Conservation (phyloP, 2,888 invertebrate genomes). For the Lepidocyrtoides sp. region DNA sequence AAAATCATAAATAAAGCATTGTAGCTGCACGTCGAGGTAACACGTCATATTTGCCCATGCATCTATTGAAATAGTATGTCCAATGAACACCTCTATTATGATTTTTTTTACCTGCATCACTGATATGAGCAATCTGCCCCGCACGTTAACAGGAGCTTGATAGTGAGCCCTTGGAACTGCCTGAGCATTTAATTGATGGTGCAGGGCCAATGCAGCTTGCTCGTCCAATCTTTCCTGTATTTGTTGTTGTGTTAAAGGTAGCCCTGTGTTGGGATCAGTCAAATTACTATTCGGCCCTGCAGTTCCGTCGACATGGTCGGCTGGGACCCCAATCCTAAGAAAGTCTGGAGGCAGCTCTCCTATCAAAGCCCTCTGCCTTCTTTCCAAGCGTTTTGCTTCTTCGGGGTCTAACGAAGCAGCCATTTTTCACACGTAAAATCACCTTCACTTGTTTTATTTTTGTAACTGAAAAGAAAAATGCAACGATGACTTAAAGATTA, state of each 20-base stretch:
- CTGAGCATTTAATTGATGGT: conserved; percentile 84
- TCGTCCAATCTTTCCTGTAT: conserved; percentile 93
- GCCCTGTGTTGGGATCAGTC: conserved; percentile 81
- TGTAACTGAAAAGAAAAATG: not conserved
- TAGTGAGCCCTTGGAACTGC: conserved; percentile 73
- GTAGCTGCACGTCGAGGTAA: no score
- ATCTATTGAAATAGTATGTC: no score
- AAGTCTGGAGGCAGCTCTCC: conserved; percentile 94
- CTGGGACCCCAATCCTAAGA: conserved; percentile 88
- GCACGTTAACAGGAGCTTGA: conserved; percentile 87
- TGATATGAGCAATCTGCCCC: conserved; percentile 94
- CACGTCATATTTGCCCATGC: no score
- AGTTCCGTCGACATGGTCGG: conserved; percentile 40
- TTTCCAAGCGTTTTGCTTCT: conserved; percentile 82
- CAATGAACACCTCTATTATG: no score
- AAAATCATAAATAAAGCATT: no score
- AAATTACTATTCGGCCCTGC: conserved; percentile 67
- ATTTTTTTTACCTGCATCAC: conserved; percentile 90
- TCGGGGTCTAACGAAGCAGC: conserved; percentile 83
- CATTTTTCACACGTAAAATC: conserved; percentile 57
- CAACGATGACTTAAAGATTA: not conserved
- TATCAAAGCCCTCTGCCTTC: conserved; percentile 89
- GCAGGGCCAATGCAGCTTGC: conserved; percentile 90
- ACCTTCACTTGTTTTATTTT: not conserved
- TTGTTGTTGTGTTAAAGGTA: conserved; percentile 87